Evolutionary conservation across 2,797 vertebrate species (phyloP).

Genomic region (Manis javanica): DNA sequence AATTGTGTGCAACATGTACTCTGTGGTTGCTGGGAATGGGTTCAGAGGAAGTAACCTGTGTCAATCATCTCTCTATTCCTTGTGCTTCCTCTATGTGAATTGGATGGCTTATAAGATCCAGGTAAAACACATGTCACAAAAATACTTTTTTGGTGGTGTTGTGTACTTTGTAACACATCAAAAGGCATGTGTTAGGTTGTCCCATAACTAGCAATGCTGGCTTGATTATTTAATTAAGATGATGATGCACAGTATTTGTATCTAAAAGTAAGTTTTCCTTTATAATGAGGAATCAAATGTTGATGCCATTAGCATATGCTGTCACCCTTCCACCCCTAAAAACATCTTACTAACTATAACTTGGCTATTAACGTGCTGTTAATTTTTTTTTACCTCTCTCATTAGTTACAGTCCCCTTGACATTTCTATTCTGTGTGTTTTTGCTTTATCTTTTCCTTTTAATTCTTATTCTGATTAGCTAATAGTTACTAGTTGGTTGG

Average conservation of each 20-base stretch:
- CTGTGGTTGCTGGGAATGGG: not conserved
- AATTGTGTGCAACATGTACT: not conserved
- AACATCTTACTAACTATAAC: not conserved
- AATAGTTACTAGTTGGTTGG: not conserved
- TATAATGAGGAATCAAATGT: not conserved
- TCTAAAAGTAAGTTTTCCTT: not conserved
- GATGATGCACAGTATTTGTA: not conserved
- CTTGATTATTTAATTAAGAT: not conserved
- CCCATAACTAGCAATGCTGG: not conserved
- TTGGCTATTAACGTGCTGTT: not conserved
- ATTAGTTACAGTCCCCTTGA: not conserved
- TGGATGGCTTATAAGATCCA: not conserved
- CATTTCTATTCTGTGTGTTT: not conserved
- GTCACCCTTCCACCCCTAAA: accelerated
- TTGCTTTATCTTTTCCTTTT: not conserved
- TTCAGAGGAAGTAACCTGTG: not conserved
- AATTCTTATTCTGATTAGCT: not conserved
- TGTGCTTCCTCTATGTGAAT: not conserved
- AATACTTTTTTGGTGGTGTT: not conserved
- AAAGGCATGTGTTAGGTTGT: not conserved
- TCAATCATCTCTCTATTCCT: accelerated
- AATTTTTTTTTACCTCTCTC: not conserved
- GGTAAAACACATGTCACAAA: not conserved
- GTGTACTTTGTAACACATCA: not conserved
- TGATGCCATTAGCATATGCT: not conserved